Evolutionary conservation across 1,140 invertebrate genomes (phyloP).

Genomic region (Drosophila orena): DNA sequence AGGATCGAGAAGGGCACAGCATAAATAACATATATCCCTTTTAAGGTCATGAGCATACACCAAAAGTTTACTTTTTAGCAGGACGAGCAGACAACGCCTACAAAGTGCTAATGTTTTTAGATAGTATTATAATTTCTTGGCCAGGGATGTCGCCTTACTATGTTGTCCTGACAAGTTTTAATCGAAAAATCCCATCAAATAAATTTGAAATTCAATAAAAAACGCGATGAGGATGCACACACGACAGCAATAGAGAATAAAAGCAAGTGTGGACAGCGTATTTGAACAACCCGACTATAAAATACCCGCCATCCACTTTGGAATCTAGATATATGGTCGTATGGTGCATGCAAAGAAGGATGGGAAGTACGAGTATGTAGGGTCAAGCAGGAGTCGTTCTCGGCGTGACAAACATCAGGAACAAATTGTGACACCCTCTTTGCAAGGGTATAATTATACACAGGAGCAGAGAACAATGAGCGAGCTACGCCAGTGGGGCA

Average conservation of each 20-base stretch:
- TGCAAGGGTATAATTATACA: constrained; percentile 9
- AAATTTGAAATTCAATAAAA: constrained; percentile 26
- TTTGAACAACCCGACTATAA: neutral
- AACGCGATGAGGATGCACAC: constrained; percentile 1
- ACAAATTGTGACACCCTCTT: neutral
- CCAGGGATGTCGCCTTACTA: constrained; percentile 4
- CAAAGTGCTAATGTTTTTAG: neutral
- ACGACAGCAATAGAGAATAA: constrained; percentile 20
- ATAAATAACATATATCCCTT: neutral
- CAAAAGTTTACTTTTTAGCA: neutral
- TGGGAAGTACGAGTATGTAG: too few relatives aligned
- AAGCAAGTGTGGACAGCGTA: neutral
- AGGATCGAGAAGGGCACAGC: too few relatives aligned
- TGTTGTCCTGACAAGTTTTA: constrained; percentile 45
- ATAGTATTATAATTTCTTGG: neutral
- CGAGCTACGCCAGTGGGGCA: constrained; percentile 4
- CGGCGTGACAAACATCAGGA: neutral
- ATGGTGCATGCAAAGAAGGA: too few relatives aligned
- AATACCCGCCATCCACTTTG: neutral
- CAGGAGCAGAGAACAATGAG: neutral
- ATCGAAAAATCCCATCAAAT: constrained; percentile 60
- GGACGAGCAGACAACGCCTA: neutral
- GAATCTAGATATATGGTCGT: too few relatives aligned
- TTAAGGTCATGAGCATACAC: neutral
- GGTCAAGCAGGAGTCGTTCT: too few relatives aligned